Conservation (phyloP, 2,888 invertebrate genomes). For the Drosophila cognata region DNA sequence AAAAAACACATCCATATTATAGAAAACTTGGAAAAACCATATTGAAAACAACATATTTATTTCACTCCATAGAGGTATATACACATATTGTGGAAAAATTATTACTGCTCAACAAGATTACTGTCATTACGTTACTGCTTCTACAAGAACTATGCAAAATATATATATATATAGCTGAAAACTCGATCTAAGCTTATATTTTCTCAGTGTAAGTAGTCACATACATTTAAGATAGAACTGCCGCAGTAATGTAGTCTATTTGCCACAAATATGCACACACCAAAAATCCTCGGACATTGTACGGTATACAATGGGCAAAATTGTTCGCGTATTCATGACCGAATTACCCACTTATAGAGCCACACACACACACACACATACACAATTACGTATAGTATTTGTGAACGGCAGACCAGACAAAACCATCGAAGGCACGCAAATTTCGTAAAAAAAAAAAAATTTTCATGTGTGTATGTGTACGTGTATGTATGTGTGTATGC, state of each 20-base stretch:
- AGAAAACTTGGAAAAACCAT: background rate
- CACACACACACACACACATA: constrained; percentile 20
- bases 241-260: constrained; percentile 75
- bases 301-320: constrained; percentile 55
- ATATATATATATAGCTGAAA: background rate
- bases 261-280: constrained; percentile 75
- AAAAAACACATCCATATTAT: background rate
- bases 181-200: background rate
- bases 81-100: background rate
- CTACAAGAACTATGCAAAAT: background rate
- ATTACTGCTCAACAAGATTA: background rate
- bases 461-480: background rate
- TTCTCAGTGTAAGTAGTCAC: constrained; percentile 15
- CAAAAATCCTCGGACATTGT: constrained; percentile 75
- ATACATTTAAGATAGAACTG: constrained; percentile 74
- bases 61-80: background rate
- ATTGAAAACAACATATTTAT: background rate
- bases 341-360: constrained; percentile 72
- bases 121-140: too few relatives aligned
- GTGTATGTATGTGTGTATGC: constrained; percentile 15
- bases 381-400: constrained; percentile 41
- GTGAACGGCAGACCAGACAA: constrained; percentile 70
- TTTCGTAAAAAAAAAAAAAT: constrained; percentile 39
- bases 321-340: constrained; percentile 79
- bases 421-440: constrained; percentile 76